Base-by-base conservation (phyloP, 1,140 invertebrate genomes). In the Caenorhabditis tropicalis region DNA sequence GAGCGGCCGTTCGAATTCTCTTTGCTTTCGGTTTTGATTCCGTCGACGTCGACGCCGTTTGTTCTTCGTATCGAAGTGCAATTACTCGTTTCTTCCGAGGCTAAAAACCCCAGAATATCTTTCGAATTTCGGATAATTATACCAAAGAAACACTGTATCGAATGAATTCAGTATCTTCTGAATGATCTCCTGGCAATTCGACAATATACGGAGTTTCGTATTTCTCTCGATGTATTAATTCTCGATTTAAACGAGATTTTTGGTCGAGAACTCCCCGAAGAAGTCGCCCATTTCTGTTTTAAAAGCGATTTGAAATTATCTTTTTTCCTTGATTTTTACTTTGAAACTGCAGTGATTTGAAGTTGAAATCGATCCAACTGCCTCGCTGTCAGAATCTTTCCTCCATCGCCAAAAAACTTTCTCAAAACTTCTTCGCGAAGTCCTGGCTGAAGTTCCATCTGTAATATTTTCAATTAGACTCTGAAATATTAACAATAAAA, bases 111-210 rank as follows among this genome's bases (percentile, higher is more conserved):
- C 9, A 4, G 27, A 60, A 15, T n/a, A n/a, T n/a, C n/a, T n/a
- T n/a, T n/a, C n/a, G n/a, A n/a, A n/a, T n/a, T n/a, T n/a, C n/a
- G n/a, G n/a, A n/a, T n/a, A n/a, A n/a, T n/a, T n/a, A n/a, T 31
- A 74, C 65, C 36, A 74, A 43, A 12, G 65, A 74, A 43, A 74
- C 65, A 46, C 65, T 74, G n/a, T 74, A 74, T 74, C 36, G 43
- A 31, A 74, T 36, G 43, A 24, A 3, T 24, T 43, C 36, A 7
- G 65, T 43, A n/a, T 46, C 65, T n/a, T 21, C 65, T 43, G 65
- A 36, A 74, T 74, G 65, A 46, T 74, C 65, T 12, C 15, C n/a
- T 1, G 65, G 65, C 21, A 74, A 46, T 46, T 74, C 65, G 12
- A 74, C 65, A 3, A 74, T 74, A 46, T 74, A 74, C 19, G 65